Conservation (phyloP, 23 tunicate genomes). For the Corella eumyota region DNA sequence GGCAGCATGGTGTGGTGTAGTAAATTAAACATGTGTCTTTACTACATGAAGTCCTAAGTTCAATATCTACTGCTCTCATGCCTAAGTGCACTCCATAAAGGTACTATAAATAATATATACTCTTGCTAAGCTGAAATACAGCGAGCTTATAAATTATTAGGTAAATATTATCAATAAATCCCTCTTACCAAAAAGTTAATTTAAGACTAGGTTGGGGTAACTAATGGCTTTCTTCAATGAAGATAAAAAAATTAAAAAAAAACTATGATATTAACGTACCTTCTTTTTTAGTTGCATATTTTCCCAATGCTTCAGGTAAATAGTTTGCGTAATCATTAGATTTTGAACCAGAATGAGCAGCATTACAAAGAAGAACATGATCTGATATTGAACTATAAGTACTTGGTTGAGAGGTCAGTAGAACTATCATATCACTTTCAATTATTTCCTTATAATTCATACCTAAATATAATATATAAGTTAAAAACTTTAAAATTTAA, state of each 20-base stretch:
- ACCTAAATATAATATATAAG: slow-evolving; percentile 17
- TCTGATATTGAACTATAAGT: slow-evolving; percentile 67
- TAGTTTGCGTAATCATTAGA: slow-evolving; percentile 9
- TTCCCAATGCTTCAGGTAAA: slow-evolving; percentile 11
- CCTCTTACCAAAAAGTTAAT: too few species aligned
- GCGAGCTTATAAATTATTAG: too few species aligned
- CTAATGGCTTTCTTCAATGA: too few species aligned
- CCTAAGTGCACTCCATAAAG: too few species aligned
- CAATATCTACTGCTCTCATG: too few species aligned
- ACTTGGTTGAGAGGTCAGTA: slow-evolving; percentile 34
- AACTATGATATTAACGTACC: slow-evolving; percentile 16
- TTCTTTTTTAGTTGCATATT: slow-evolving; percentile 50
- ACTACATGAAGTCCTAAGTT: too few species aligned
- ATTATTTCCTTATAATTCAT: slow-evolving; percentile 39
- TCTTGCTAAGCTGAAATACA: too few species aligned
- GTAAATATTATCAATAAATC: too few species aligned
- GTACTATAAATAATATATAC: too few species aligned
- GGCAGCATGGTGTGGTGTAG: too few species aligned
- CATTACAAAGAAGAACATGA: slow-evolving; percentile 71
- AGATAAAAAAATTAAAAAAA: not conserved
- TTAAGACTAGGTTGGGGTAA: too few species aligned
- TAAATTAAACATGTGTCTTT: too few species aligned
- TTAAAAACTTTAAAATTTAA: not conserved
- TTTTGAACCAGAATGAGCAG: slow-evolving; percentile 46
- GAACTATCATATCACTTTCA: slow-evolving; percentile 38